phyloP scores from a whole-genome alignment of 64 coral and sea anemone species.

The Platygyra sinensis region DNA sequence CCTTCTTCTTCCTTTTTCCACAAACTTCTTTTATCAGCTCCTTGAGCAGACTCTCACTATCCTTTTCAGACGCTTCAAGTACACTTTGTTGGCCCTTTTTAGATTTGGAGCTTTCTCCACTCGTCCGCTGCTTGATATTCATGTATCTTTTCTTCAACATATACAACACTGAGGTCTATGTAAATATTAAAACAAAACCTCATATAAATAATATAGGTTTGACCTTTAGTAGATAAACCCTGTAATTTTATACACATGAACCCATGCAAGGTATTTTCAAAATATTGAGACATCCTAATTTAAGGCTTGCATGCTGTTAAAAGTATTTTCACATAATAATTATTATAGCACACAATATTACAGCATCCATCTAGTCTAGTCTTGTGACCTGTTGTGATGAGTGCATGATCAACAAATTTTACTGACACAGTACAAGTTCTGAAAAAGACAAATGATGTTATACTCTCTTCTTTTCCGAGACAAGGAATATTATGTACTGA shows the following conservation, averaged over 20 bases:
- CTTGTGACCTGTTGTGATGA: neutral
- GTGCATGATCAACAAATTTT: neutral
- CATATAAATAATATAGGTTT: neutral
- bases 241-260: neutral
- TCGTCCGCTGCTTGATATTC: neutral
- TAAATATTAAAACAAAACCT: neutral
- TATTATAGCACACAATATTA: neutral
- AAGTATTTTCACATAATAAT: neutral
- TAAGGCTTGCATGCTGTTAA: neutral
- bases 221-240: neutral
- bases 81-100: neutral
- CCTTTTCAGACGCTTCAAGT: constrained; percentile 10
- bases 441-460: neutral
- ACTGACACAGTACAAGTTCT: neutral
- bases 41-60: neutral
- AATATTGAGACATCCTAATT: neutral
- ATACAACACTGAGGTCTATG: neutral
- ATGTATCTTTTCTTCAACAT: constrained; percentile 15
- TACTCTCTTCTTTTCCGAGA: neutral
- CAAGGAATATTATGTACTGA: neutral
- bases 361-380: neutral
- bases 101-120: constrained; percentile 4
- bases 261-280: neutral
- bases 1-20: neutral
- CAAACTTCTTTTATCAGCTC: neutral